phyloP scores from a whole-genome alignment of 1,140 invertebrate species.

The Apis laboriosa region DNA sequence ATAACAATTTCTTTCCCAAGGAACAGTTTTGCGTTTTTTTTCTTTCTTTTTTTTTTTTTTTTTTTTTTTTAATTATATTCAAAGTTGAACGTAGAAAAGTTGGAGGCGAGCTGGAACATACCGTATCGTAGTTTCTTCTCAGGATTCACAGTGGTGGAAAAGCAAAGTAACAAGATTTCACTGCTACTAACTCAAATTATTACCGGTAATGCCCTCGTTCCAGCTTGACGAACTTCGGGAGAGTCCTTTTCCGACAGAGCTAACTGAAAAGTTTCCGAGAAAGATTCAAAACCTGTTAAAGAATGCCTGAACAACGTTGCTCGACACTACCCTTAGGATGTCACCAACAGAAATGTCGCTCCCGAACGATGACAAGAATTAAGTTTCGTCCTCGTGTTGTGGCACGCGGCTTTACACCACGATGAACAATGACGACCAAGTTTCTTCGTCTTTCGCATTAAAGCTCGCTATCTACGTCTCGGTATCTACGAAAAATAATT shows the following conservation, averaged over 20 bases:
- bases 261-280: constrained; percentile 26
- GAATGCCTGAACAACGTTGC: constrained; percentile 12
- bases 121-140: neutral
- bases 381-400: constrained; percentile 46
- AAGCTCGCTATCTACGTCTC: neutral
- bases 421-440: constrained; percentile 46
- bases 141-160: neutral
- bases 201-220: constrained; percentile 18
- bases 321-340: constrained; percentile 19
- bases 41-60: no score
- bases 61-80: constrained; percentile 3
- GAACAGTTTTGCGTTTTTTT: neutral
- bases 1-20: neutral
- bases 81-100: neutral
- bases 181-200: constrained; percentile 25
- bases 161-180: constrained; percentile 16
- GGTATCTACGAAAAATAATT: constrained; percentile 49
- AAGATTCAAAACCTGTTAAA: constrained; percentile 38
- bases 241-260: neutral
- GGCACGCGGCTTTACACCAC: constrained; percentile 47
- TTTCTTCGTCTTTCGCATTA: constrained; percentile 46
- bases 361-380: constrained; percentile 49
- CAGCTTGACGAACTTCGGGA: constrained; percentile 24
- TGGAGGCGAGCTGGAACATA: neutral
- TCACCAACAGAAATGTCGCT: constrained; percentile 43